Conservation (phyloP, 2,113 vertebrate genomes). For the Brachirus orientalis region DNA sequence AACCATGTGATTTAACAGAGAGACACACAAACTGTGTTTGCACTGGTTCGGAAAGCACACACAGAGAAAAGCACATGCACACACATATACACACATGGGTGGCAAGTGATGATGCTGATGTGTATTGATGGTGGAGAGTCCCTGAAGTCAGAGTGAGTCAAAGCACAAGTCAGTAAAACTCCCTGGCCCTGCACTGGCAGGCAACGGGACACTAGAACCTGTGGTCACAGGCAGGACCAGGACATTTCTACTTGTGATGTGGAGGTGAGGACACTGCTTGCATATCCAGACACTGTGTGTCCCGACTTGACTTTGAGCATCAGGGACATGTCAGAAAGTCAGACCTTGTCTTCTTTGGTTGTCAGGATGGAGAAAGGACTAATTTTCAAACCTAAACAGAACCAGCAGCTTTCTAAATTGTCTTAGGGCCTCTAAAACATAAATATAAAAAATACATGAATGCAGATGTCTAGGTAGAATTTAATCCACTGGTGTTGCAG, state of each 20-base stretch:
- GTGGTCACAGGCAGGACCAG: slow-evolving; percentile 25
- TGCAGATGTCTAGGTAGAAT: too few relatives aligned
- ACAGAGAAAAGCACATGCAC: slow-evolving; percentile 22
- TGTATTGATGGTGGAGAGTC: slow-evolving; percentile 77
- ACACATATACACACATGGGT: slow-evolving; percentile 27
- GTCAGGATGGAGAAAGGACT: neutral
- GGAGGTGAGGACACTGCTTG: slow-evolving; percentile 18
- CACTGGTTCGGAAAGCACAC: slow-evolving; percentile 48
- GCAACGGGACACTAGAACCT: slow-evolving; percentile 44
- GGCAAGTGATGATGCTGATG: slow-evolving; percentile 73
- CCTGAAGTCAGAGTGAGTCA: slow-evolving; percentile 75
- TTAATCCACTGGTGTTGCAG: too few relatives aligned
- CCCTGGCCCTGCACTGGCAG: slow-evolving; percentile 54
- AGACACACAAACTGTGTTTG: slow-evolving; percentile 70
- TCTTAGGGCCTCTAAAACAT: too few relatives aligned
- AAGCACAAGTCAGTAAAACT: slow-evolving; percentile 76
- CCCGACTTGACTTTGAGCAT: neutral
- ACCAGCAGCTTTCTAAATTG: too few relatives aligned
- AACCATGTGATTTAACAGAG: slow-evolving; percentile 75
- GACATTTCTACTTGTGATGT: slow-evolving; percentile 27
- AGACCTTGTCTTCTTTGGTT: neutral
- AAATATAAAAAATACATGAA: too few relatives aligned
- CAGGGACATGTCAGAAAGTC: neutral
- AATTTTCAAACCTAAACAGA: too few relatives aligned
- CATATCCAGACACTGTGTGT: neutral